Evolutionary conservation across 2,113 vertebrate species (phyloP).

Genomic region (Sclerurus mexicanus): DNA sequence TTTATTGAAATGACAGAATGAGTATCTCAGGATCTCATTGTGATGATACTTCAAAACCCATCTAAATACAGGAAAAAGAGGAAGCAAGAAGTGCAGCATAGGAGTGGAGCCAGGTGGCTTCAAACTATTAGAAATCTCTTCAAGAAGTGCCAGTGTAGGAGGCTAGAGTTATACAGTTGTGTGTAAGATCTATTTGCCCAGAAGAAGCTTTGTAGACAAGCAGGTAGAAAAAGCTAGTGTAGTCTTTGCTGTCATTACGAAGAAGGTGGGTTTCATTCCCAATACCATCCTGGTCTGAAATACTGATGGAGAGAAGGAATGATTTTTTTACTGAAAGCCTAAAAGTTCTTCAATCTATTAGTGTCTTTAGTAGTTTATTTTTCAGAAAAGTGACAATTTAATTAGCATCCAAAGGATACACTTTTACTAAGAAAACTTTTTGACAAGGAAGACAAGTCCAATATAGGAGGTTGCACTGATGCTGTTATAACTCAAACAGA

Average conservation of each 20-base stretch:
- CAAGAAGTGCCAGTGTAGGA: neutral
- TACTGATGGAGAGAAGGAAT: neutral
- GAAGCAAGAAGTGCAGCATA: neutral
- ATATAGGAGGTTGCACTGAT: neutral
- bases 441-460: neutral
- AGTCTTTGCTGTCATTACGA: neutral
- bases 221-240: neutral
- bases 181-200: neutral
- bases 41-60: neutral
- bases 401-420: neutral
- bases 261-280: neutral
- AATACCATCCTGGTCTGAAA: neutral
- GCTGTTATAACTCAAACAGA: neutral
- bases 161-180: neutral
- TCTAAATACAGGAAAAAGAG: neutral
- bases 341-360: neutral
- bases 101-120: neutral
- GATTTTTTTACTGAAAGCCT: neutral
- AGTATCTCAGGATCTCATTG: neutral
- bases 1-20: neutral
- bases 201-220: neutral
- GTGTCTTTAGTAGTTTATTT: neutral
- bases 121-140: neutral
- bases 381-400: neutral
- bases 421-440: neutral